Percentiles rank a stretch among this genome's conserved stretches.
phyloP scores from a whole-genome alignment of 2,113 vertebrate genomes.

The Poeciliopsis turrubarensis region DNA sequence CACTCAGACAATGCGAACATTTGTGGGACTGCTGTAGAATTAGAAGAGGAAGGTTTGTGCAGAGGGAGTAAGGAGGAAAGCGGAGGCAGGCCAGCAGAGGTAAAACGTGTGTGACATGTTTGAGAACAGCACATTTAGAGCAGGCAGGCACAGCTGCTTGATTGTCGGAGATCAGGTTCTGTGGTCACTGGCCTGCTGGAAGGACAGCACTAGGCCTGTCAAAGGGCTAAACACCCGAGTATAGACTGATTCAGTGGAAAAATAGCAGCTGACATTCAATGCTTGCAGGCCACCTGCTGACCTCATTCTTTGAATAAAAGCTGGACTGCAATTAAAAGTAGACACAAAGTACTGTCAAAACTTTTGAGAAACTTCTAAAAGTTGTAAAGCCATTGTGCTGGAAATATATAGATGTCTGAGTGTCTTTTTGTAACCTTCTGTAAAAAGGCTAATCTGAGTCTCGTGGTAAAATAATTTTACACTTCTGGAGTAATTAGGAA shows the following conservation, averaged over 20 bases:
- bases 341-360: slow-evolving; percentile 37
- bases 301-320: slow-evolving; percentile 63
- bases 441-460: slow-evolving; percentile 71
- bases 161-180: slow-evolving; percentile 70
- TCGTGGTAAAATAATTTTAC: slow-evolving; percentile 70
- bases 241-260: slow-evolving; percentile 71
- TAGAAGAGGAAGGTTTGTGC: slow-evolving; percentile 57
- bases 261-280: slow-evolving; percentile 75
- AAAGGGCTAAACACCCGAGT: slow-evolving; percentile 67
- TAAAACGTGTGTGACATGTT: slow-evolving; percentile 28
- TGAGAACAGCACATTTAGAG: slow-evolving; percentile 50
- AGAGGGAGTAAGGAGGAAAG: slow-evolving; percentile 9
- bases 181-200: slow-evolving; percentile 58
- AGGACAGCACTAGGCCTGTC: slow-evolving; percentile 66
- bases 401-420: slow-evolving; percentile 56
- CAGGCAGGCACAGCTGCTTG: slow-evolving; percentile 42
- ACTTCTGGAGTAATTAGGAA: slow-evolving; percentile 64
- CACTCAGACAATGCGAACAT: slow-evolving; percentile 71
- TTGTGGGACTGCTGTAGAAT: slow-evolving; percentile 52
- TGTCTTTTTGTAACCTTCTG: slow-evolving; percentile 54
- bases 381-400: slow-evolving; percentile 41
- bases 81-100: not conserved
- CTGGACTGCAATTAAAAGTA: slow-evolving; percentile 17
- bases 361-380: slow-evolving; percentile 60
- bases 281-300: slow-evolving; percentile 64